Evolutionary conservation across 92 coral and sea anemone species (phyloP).

Genomic region (Blastomussa wellsi): DNA sequence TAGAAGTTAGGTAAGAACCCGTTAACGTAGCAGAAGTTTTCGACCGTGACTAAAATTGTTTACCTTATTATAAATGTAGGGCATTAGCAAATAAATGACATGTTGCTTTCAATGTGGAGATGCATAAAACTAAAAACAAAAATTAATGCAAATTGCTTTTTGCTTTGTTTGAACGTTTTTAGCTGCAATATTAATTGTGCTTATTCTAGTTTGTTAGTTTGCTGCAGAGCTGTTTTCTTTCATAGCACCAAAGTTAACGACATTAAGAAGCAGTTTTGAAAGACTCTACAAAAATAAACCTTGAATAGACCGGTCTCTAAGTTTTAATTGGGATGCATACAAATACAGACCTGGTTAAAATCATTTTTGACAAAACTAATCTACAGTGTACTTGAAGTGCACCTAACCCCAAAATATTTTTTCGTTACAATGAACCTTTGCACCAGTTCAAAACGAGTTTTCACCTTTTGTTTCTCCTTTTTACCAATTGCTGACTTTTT

Average conservation of each 20-base stretch:
- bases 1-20: not conserved
- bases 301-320: no score
- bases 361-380: no score
- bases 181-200: not conserved
- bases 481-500: no score
- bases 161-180: not conserved
- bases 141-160: not conserved
- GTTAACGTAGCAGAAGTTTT: not conserved
- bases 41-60: not conserved
- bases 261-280: not conserved
- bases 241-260: not conserved
- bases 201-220: not conserved
- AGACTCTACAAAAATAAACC: not conserved
- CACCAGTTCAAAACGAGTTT: no score
- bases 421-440: no score
- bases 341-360: no score
- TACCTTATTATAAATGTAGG: not conserved
- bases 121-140: not conserved
- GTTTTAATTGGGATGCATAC: not conserved
- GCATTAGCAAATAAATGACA: constrained; percentile 2
- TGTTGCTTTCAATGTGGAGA: not conserved
- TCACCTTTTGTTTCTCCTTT: no score
- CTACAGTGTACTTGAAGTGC: no score
- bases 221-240: not conserved
- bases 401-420: no score